These are phyloP conservation scores for Heliothis subflexa DNA, from an alignment of 1,140 invertebrate genomes.

Conservation along the genomic window DNA sequence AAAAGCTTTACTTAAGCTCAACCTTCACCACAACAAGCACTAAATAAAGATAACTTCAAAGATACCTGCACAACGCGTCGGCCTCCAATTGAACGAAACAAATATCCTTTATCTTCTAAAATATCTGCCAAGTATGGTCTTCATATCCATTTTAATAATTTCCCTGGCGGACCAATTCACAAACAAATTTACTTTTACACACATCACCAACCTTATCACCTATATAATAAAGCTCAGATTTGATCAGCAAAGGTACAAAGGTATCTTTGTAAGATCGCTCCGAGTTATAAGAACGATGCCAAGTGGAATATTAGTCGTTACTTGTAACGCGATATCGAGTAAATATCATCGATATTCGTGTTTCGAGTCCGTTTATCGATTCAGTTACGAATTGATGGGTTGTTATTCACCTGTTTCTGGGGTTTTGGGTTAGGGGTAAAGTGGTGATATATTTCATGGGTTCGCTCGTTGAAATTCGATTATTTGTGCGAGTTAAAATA, in stretches of 20 bases:
- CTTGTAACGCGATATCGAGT: slow-evolving; percentile 48
- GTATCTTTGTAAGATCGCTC: background rate
- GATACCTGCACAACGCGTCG: slow-evolving; percentile 1
- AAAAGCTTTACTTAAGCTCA: too few relatives aligned
- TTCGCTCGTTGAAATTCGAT: background rate
- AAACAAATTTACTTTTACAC: slow-evolving; percentile 1
- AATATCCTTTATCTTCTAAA: slow-evolving; percentile 58
- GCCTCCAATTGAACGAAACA: slow-evolving; percentile 46
- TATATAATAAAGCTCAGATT: slow-evolving; percentile 3
- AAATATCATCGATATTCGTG: slow-evolving; percentile 48
- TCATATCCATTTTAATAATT: slow-evolving; percentile 56
- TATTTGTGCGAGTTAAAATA: background rate
- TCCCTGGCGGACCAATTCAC: slow-evolving; percentile 51
- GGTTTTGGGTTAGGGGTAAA: slow-evolving; percentile 11
- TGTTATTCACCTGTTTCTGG: slow-evolving; percentile 35
- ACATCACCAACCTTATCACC: background rate
- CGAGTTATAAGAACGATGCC: slow-evolving; percentile 33
- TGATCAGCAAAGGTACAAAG: background rate
- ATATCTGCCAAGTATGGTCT: slow-evolving; percentile 55
- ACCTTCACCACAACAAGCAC: too few relatives aligned
- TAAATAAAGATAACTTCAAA: slow-evolving; percentile 5
- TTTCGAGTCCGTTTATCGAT: slow-evolving; percentile 36
- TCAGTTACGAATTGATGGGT: slow-evolving; percentile 22
- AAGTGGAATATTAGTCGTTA: slow-evolving; percentile 47
- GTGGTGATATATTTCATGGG: slow-evolving; percentile 1